Evolutionary conservation across 2,888 invertebrate species (phyloP).

Genomic region (Drosophila tripunctata): DNA sequence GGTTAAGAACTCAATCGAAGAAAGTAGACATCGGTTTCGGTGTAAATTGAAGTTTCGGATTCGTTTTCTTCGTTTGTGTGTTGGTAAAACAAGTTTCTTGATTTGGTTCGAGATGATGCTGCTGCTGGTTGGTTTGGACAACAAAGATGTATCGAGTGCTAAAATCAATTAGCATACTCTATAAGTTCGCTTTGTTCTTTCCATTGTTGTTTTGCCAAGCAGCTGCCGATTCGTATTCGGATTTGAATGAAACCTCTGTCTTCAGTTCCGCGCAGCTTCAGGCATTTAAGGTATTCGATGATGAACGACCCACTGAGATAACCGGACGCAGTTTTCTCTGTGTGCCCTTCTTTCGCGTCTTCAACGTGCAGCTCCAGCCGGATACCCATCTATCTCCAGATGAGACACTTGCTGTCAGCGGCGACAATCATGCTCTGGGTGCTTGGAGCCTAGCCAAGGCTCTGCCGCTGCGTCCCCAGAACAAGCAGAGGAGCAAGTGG

Average conservation of each 20-base stretch:
- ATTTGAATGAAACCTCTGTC: conserved; percentile 58
- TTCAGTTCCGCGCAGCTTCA: conserved; percentile 43
- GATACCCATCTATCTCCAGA: conserved; percentile 85
- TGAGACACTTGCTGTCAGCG: conserved; percentile 90
- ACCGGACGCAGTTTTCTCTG: conserved; percentile 66
- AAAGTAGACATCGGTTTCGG: conserved; percentile 24
- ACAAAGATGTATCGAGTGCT: conserved; percentile 72
- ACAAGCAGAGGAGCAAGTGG: conserved; percentile 85
- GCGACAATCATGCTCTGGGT: conserved; percentile 88
- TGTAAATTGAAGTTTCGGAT: neutral
- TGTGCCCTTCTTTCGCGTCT: conserved; percentile 75
- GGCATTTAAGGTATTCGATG: conserved; percentile 60
- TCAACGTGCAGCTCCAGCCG: conserved; percentile 83
- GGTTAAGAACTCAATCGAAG: conserved; percentile 51
- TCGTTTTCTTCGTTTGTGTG: conserved; percentile 4
- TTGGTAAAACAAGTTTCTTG: conserved; percentile 60
- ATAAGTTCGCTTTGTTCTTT: conserved; percentile 39
- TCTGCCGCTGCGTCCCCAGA: conserved; percentile 82
- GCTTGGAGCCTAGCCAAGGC: conserved; percentile 88
- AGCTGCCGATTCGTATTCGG: neutral
- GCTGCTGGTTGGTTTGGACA: conserved; percentile 48
- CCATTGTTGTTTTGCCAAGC: conserved; percentile 39
- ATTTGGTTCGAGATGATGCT: conserved; percentile 57
- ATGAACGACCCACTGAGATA: conserved; percentile 42
- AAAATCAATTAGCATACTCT: conserved; percentile 75